Conservation (phyloP, 2,888 invertebrate genomes). For the Andrena chrysosceles region DNA sequence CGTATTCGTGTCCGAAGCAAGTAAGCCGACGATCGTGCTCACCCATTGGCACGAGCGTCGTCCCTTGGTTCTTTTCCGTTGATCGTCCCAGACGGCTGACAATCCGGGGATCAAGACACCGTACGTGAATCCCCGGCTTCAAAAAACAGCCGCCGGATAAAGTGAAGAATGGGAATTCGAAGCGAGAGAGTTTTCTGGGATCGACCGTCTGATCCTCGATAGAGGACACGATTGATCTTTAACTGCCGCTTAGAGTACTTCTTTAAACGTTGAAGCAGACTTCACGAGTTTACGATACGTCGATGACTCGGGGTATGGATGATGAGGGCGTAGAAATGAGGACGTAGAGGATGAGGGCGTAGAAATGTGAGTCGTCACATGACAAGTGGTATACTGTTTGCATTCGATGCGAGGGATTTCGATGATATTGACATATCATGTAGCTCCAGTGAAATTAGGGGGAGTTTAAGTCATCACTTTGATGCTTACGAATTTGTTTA, state of each 20-base stretch:
- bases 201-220: constrained; percentile 18
- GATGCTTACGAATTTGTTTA: no score
- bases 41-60: constrained; percentile 51
- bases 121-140: constrained; percentile 40
- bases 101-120: constrained; percentile 54
- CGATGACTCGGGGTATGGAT: background rate
- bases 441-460: no score
- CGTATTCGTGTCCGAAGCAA: constrained; percentile 39
- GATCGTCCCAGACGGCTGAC: constrained; percentile 54
- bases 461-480: no score
- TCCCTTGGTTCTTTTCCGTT: constrained; percentile 41
- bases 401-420: no score
- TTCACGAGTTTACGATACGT: background rate
- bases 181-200: constrained; percentile 16
- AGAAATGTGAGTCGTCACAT: no score
- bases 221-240: constrained; percentile 18
- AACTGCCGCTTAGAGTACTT: background rate
- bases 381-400: no score
- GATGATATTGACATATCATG: no score
- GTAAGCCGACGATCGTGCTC: constrained; percentile 48
- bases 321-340: no score
- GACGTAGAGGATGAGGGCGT: no score
- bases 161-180: constrained; percentile 18
- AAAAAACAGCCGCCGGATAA: constrained; percentile 29
- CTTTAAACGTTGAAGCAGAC: constrained; percentile 10